Evolutionary conservation across 2,888 invertebrate genomes (phyloP), one percentile per base, ranked within the genome.

Genomic region (Brachyptera putata): DNA sequence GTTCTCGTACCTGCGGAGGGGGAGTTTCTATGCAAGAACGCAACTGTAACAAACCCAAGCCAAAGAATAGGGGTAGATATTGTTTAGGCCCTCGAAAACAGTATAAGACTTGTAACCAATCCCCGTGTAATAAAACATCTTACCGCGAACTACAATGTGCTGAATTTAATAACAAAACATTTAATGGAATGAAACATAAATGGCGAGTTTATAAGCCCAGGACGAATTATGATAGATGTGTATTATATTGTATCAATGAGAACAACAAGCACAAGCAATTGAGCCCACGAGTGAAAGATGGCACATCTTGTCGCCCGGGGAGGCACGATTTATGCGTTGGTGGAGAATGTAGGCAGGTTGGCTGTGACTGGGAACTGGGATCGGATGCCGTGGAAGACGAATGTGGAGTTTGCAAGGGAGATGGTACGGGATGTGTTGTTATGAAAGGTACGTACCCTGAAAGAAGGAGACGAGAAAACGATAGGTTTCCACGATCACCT

Each of bases 101-200:
- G 64, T 88, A 89, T 74, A 82, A 86, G 73, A 85, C 92, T 63
- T 95, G 94, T 76, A 91, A 91, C 71, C 86, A 84, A 24, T 3
- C 2, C 2, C 1, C 83, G 1, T 80, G 80, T 69, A 75, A 77
- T 21, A 73, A 74, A 59, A 74, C 73, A 7, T 71, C 75, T 1
- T 81, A 76, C 68, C 70, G 80, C 39, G 77, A 77, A 22, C 61
- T 72, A 1, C 81, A 81, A 62, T 81, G 81, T 67, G 69, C 72
- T 5, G 71, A 73, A 57, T 76, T 74, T 65, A 74, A 81, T 67
- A 70, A 68, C 11, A 74, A 74, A 65, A 81, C 83, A 0, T 84
- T 84, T 70, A 84, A 84, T 67, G 87, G 85, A 21, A 24, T 46
- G 24, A 11, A 5, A 21, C 46, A 46, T 24, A 16, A 7, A 7